Evolutionary conservation across 2,888 invertebrate species (phyloP).

Genomic region (Aleiodes testaceus): DNA sequence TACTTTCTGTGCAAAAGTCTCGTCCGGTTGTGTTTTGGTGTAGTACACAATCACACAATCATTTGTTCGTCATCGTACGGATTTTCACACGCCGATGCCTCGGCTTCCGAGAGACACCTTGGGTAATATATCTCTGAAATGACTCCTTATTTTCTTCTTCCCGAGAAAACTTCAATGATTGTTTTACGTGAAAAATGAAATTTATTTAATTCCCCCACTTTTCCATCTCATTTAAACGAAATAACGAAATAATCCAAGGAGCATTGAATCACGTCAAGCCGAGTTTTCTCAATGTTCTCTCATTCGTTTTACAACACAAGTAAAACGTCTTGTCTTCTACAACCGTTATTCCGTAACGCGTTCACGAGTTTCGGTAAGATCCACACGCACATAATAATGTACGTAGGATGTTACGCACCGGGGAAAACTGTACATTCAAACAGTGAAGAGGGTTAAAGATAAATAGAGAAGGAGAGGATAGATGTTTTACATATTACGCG

Average conservation of each 20-base stretch:
- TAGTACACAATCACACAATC: conserved; percentile 45
- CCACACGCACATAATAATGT: conserved; percentile 28
- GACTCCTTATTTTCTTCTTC: neutral
- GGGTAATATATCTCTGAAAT: conserved; percentile 18
- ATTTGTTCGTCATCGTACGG: conserved; percentile 52
- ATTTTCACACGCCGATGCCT: conserved; percentile 63
- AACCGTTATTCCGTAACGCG: conserved; percentile 36
- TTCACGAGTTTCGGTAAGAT: conserved; percentile 33
- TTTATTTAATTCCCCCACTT: too few species aligned
- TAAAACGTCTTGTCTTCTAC: conserved; percentile 14
- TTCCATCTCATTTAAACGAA: neutral
- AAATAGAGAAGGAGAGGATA: conserved; percentile 20
- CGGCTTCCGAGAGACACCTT: conserved; percentile 23
- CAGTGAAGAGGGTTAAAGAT: conserved; percentile 35
- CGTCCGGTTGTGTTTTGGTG: conserved; percentile 9
- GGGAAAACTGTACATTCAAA: neutral
- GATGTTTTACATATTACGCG: conserved; percentile 43
- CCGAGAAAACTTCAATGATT: neutral
- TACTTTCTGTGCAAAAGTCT: neutral
- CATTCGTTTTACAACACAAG: neutral
- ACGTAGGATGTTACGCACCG: conserved; percentile 39
- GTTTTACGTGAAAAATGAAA: neutral
- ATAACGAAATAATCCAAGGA: conserved; percentile 2
- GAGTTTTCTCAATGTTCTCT: neutral
- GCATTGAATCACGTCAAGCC: neutral